A percentile compares a stretch with the other conserved stretches of the same genome.
These are phyloP conservation scores for Prunella strophiata DNA, from an alignment of 2,797 vertebrate genomes.

Conservation along the genomic window DNA sequence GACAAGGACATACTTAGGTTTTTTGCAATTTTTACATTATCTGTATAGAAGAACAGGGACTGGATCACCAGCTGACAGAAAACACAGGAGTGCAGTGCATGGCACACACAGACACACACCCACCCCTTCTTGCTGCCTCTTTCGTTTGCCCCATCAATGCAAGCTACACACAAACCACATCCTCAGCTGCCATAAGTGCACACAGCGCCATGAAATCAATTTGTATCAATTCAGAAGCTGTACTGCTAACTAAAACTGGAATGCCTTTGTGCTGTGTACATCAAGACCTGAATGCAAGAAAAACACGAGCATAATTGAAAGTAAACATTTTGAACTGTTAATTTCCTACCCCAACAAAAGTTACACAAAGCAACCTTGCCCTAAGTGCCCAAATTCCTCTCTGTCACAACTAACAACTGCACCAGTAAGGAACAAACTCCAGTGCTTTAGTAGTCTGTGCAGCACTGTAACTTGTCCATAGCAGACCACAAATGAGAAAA, in stretches of 20 bases:
- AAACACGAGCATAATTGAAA: conserved; percentile 1
- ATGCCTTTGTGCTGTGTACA: not conserved
- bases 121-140: not conserved
- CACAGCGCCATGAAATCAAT: not conserved
- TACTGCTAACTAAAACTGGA: not conserved
- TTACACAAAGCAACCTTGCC: not conserved
- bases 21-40: not conserved
- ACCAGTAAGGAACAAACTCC: not conserved
- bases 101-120: not conserved
- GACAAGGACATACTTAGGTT: not conserved
- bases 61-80: not conserved
- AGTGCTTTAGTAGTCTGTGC: not conserved
- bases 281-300: not conserved
- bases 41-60: not conserved
- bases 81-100: fast-evolving
- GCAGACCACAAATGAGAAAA: not conserved
- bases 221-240: not conserved
- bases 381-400: not conserved
- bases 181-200: not conserved
- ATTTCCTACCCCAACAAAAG: not conserved
- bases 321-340: not conserved
- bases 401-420: not conserved
- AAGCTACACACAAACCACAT: conserved; percentile 10
- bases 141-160: not conserved
- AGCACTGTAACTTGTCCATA: fast-evolving